Conservation (phyloP, 2,113 vertebrate species). For the Kryptolebias marmoratus region DNA sequence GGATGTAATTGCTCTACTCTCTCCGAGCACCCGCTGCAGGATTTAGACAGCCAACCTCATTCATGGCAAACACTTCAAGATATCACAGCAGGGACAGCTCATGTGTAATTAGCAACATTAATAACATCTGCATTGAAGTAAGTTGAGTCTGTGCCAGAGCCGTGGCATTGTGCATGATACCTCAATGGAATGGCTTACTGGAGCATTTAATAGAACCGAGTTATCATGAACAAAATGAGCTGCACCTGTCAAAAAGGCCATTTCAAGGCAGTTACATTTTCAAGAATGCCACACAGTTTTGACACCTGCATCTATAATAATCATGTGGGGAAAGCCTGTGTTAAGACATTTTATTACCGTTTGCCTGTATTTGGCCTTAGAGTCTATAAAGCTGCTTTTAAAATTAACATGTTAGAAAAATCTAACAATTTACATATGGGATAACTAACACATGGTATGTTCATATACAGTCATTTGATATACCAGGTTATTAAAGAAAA, state of each 20-base stretch:
- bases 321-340: neutral
- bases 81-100: slow-evolving; percentile 14
- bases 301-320: slow-evolving; percentile 9
- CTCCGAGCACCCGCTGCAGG: neutral
- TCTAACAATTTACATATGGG: neutral
- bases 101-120: slow-evolving; percentile 18
- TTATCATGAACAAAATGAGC: slow-evolving; percentile 16
- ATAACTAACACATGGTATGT: neutral
- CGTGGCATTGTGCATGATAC: neutral
- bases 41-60: neutral
- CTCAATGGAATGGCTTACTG: slow-evolving; percentile 6
- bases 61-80: slow-evolving; percentile 10
- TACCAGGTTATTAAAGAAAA: no score
- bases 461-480: no score
- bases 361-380: neutral
- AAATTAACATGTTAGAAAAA: slow-evolving; percentile 10
- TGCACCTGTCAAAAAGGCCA: slow-evolving; percentile 13
- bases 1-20: slow-evolving; percentile 9
- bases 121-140: neutral
- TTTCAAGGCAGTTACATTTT: neutral
- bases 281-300: slow-evolving; percentile 7
- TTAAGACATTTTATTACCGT: neutral
- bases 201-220: slow-evolving; percentile 14
- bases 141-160: slow-evolving; percentile 1
- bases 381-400: slow-evolving; percentile 14